phyloP scores from a whole-genome alignment of 2,888 invertebrate genomes.

The Agrenia bidenticulata region DNA sequence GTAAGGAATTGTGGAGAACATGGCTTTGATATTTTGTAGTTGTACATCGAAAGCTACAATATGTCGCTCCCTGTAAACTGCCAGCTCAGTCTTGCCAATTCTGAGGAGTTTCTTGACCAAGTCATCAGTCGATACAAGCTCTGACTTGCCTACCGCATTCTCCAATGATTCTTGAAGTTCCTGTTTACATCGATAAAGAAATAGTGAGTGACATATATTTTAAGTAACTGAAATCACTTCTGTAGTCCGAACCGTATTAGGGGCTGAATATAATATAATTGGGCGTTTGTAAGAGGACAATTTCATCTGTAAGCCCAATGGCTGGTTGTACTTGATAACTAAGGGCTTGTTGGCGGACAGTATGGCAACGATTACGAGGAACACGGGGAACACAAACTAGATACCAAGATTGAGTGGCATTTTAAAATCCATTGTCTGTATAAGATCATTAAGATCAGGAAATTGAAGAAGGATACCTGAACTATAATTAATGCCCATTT shows the following conservation, averaged over 20 bases:
- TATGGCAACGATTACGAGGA: background rate
- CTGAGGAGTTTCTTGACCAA: background rate
- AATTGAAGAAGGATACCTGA: too few species aligned
- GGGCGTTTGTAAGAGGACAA: background rate
- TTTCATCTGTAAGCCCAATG: background rate
- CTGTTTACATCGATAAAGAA: too few species aligned
- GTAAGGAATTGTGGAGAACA: conserved; percentile 36
- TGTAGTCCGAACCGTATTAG: too few species aligned
- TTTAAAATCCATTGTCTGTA: too few species aligned
- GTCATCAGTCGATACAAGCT: background rate
- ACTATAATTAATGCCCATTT: conserved; percentile 34
- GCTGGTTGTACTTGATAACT: background rate
- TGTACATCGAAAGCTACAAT: too few species aligned
- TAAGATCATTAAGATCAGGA: too few species aligned
- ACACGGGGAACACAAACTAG: background rate
- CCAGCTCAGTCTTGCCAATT: too few species aligned
- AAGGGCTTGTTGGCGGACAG: background rate
- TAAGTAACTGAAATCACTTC: too few species aligned
- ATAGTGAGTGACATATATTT: too few species aligned
- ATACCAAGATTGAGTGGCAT: too few species aligned
- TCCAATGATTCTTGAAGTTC: conserved; percentile 22
- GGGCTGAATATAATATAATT: too few species aligned
- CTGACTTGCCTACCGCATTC: conserved; percentile 18
- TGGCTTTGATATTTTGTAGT: conserved; percentile 17
- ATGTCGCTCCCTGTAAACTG: too few species aligned